A percentile compares a stretch with the other conserved stretches of the same genome.
Evolutionary conservation across 1,140 invertebrate genomes (phyloP).

Genomic region (Procambarus clarkii): DNA sequence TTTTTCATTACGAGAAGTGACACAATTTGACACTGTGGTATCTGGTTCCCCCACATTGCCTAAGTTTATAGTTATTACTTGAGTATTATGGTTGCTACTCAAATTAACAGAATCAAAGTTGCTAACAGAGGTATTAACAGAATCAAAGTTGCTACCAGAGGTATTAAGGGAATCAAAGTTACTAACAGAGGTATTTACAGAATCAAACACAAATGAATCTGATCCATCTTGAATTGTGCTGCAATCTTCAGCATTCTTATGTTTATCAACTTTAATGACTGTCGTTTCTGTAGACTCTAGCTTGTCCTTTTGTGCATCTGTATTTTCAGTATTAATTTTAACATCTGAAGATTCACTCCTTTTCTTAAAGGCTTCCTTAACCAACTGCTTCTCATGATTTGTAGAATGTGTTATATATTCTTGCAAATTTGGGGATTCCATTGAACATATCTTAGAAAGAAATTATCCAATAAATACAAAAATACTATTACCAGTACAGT

Average conservation of each 20-base stretch:
- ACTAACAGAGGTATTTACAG: background rate
- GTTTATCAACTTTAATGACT: background rate
- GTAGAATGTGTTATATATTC: slow-evolving; percentile 30
- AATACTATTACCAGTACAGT: background rate
- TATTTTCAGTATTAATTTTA: background rate
- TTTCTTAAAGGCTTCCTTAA: slow-evolving; percentile 28
- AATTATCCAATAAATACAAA: background rate
- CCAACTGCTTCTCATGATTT: slow-evolving; percentile 42
- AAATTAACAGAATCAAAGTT: background rate
- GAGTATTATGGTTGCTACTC: background rate
- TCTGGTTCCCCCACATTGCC: background rate
- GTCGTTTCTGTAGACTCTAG: background rate
- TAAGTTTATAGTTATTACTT: background rate
- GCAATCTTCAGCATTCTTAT: background rate
- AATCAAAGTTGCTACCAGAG: background rate
- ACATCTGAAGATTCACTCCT: background rate
- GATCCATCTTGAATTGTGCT: background rate
- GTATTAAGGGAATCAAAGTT: background rate
- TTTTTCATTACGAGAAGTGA: background rate
- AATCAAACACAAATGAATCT: slow-evolving; percentile 7
- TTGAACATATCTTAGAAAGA: slow-evolving; percentile 25
- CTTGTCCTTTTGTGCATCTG: background rate
- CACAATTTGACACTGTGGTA: background rate
- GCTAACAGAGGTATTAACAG: background rate
- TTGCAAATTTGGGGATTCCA: slow-evolving; percentile 17